Evolutionary conservation across 2,113 vertebrate species (phyloP).

Genomic region (Varanus komodoensis): DNA sequence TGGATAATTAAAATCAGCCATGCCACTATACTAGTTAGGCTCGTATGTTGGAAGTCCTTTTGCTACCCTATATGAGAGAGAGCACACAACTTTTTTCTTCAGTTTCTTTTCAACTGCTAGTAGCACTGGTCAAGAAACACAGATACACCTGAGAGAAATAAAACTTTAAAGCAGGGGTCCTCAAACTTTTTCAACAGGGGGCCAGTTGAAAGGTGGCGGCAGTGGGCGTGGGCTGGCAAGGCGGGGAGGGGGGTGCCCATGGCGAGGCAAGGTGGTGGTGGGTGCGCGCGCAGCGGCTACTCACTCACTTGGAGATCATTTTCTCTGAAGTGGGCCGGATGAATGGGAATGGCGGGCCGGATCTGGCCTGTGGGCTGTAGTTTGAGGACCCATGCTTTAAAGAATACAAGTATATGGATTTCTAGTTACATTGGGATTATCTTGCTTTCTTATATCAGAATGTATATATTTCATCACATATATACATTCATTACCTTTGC

Average conservation of each 20-base stretch:
- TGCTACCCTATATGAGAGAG: background rate
- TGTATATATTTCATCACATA: background rate
- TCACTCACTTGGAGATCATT: too few species aligned
- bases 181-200: too few species aligned
- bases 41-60: background rate
- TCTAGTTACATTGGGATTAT: background rate
- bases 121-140: background rate
- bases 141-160: background rate
- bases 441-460: background rate
- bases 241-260: too few species aligned
- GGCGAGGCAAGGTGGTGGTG: too few species aligned
- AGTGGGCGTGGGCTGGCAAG: too few species aligned
- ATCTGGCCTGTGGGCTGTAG: too few species aligned
- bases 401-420: background rate
- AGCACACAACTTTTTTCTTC: background rate
- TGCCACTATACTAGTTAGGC: background rate
- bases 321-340: too few species aligned
- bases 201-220: too few species aligned
- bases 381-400: background rate
- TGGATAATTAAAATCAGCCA: background rate
- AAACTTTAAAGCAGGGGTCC: background rate
- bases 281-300: too few species aligned
- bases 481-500: too few species aligned
- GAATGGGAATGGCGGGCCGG: too few species aligned
- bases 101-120: background rate